Evolutionary conservation across 2,113 vertebrate genomes (phyloP), one percentile per base, ranked within the genome.

Genomic region (Gymnobelideus leadbeateri): DNA sequence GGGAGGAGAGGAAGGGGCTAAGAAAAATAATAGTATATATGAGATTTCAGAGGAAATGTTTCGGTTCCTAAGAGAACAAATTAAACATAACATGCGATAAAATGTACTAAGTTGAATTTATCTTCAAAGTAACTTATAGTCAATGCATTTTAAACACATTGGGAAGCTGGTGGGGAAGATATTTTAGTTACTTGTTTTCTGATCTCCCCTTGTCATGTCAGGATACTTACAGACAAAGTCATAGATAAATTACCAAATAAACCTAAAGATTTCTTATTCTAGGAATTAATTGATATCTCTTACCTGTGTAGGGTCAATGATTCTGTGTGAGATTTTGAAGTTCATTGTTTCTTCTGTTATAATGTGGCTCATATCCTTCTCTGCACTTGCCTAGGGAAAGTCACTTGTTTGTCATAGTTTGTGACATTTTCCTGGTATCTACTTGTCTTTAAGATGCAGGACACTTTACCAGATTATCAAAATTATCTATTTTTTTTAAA

Each of bases 1-100:
- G 47, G 47, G 47, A 49, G 47, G 47, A 49, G 47, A 49, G 28
- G 31, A 37, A 31, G 3, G 11, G 61, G 16, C 61, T 77, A 77
- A 37, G 37, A 77, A 77, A 77, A 77, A n/a, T n/a, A 77, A n/a
- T 7, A 68, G 28, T 37, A 77, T 77, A 77, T 14, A 77, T 77
- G 16, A 77, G 37, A 77, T 19, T 51, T 92, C 51, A 94, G n/a
- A 96, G 26, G 31, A 94, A 77, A 77, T 8, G 26, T 53, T 92
- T 92, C 1, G 21, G 43, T 26, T 91, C 8, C n/a, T 89, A 47
- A n/a, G 37, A 90, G 55, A 94, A 2, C 12, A 77, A 77, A n/a
- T n/a, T 77, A 77, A 77, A 77, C 5, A 49, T 8, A 21, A 19
- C 7, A 61, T 93, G 24, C 55, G 91, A 6, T 11, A 0, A 23